Percentiles rank a stretch among this genome's conserved stretches.
Evolutionary conservation across 1,140 invertebrate species (phyloP).

Genomic region (Lordiphosa clarofinis): DNA sequence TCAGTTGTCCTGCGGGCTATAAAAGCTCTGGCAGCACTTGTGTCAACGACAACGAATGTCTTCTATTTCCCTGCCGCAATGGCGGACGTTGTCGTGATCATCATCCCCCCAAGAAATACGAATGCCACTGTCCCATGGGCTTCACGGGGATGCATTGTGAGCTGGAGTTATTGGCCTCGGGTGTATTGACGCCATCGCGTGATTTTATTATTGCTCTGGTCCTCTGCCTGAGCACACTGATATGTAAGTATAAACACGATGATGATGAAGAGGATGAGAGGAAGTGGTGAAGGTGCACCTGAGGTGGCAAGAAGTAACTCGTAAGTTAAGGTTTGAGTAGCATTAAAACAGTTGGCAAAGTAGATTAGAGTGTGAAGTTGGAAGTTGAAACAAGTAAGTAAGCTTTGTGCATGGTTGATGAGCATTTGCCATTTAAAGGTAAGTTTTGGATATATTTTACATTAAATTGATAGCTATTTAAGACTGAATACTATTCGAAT

Average conservation of each 20-base stretch:
- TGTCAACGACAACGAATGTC: conserved; percentile 89
- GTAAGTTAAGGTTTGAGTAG: conserved; percentile 22
- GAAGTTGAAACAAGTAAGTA: neutral
- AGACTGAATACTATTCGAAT: too few species aligned
- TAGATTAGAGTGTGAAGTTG: neutral
- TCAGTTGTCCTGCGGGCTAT: conserved; percentile 87
- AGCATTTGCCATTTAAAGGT: too few species aligned
- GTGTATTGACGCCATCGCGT: conserved; percentile 87
- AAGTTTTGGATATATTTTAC: too few species aligned
- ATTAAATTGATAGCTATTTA: too few species aligned
- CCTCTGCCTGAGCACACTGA: conserved; percentile 87
- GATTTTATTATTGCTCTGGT: conserved; percentile 92
- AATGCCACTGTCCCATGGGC: conserved; percentile 87
- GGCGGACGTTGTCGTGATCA: conserved; percentile 87
- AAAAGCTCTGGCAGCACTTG: conserved; percentile 83
- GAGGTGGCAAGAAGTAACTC: neutral
- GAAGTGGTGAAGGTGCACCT: neutral
- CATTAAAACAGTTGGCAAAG: conserved; percentile 1
- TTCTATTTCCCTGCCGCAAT: conserved; percentile 85
- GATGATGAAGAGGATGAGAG: neutral
- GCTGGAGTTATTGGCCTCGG: conserved; percentile 86
- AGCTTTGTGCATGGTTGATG: neutral
- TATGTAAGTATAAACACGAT: conserved; percentile 84
- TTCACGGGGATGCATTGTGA: conserved; percentile 91
- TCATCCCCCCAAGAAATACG: conserved; percentile 86